These are phyloP conservation scores for Drosophila tani DNA, from an alignment of 1,140 invertebrate genomes.

Conservation along the genomic window DNA sequence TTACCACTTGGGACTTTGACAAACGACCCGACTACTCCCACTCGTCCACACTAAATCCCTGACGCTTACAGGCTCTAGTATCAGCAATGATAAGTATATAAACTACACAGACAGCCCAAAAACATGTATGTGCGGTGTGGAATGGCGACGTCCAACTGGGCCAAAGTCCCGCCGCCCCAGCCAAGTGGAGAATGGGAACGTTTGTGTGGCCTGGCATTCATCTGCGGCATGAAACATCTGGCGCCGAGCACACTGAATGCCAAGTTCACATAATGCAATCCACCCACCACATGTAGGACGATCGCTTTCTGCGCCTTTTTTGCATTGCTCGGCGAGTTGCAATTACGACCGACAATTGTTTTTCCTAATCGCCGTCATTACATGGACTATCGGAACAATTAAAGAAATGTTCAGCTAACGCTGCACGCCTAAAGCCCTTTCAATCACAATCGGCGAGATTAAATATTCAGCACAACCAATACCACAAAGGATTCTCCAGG, in stretches of 20 bases:
- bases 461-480: background rate
- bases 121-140: background rate
- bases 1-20: constrained; percentile 48
- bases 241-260: constrained; percentile 21
- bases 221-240: constrained; percentile 47
- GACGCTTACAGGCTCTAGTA: constrained; percentile 43
- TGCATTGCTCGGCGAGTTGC: constrained; percentile 3
- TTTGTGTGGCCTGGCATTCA: constrained; percentile 28
- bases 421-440: background rate
- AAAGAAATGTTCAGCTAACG: background rate
- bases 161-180: constrained; percentile 15
- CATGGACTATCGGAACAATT: constrained; percentile 29
- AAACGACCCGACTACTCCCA: constrained; percentile 46
- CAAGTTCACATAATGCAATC: constrained; percentile 34
- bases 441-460: background rate
- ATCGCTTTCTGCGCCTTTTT: constrained; percentile 7
- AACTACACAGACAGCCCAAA: constrained; percentile 5
- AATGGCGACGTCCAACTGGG: constrained; percentile 21
- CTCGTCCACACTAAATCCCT: constrained; percentile 38
- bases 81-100: constrained; percentile 30
- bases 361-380: constrained; percentile 27
- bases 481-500: background rate
- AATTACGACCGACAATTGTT: constrained; percentile 11
- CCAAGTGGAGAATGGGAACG: constrained; percentile 24
- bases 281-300: background rate